Conservation (phyloP, 2,888 invertebrate species). For the Cantharis flavilabris region DNA sequence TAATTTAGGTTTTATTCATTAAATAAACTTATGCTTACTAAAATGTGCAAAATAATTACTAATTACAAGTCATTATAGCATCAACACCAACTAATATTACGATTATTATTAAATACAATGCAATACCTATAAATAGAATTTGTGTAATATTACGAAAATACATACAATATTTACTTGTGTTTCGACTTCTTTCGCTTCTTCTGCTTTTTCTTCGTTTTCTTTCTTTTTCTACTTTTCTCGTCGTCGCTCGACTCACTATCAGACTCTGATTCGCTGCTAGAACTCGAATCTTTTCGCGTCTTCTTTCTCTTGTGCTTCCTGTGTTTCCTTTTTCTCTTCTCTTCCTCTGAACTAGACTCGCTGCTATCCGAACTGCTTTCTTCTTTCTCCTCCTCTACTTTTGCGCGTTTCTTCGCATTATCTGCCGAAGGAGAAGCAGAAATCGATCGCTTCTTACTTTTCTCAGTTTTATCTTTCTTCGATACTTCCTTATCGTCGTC, state of each 20-base stretch:
- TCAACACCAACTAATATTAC: background rate
- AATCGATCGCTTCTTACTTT: constrained; percentile 37
- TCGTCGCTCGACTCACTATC: constrained; percentile 67
- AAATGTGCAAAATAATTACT: background rate
- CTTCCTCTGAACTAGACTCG: constrained; percentile 50
- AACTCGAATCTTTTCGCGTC: constrained; percentile 64
- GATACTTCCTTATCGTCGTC: constrained; percentile 63
- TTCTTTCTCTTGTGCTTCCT: constrained; percentile 60
- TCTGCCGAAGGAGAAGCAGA: constrained; percentile 66
- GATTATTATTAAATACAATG: background rate
- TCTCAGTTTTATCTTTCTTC: constrained; percentile 56
- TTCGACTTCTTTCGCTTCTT: constrained; percentile 77
- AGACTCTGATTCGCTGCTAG: constrained; percentile 68
- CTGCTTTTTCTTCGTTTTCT: constrained; percentile 71
- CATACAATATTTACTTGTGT: constrained; percentile 55
- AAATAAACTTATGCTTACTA: background rate
- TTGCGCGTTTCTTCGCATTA: constrained; percentile 53
- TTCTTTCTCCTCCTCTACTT: constrained; percentile 42
- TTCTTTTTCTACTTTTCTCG: constrained; percentile 70
- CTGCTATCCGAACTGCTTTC: constrained; percentile 54
- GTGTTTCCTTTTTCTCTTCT: constrained; percentile 49
- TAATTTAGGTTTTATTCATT: background rate
- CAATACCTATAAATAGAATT: background rate
- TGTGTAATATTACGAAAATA: background rate
- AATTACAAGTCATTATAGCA: background rate